Evolutionary conservation across 1,140 invertebrate genomes (phyloP), one percentile per base, ranked within the genome.

Genomic region (Aphidius ervi): DNA sequence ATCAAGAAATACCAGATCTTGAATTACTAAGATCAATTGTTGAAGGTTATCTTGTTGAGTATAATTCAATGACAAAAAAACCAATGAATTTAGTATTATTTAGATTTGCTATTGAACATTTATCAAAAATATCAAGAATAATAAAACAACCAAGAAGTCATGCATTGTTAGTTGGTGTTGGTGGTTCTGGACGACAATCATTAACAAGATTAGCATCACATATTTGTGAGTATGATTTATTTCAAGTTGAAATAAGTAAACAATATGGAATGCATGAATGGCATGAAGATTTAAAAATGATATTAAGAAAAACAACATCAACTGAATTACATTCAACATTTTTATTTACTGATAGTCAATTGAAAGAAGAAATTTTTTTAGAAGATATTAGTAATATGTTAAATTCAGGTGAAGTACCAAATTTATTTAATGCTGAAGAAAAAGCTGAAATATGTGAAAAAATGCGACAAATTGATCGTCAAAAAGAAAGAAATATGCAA

Each of bases 61-160:
- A 89, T 69, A 98, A 98, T 74, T 92, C 95, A 61, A 93, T 98
- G 89, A 94, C 92, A 23, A 98, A 96, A 74, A 97, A 97, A 72
- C 94, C 95, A 1, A 98, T 98, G 95, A 94, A 95, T 81, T 81
- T 98, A 49, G 94, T 98, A 5, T 80, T 98, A 37, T 98, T 98
- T 75, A 89, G 89, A 69, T 97, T 95, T 82, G 94, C 94, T 9
- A 90, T 98, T 61, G 94, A 97, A 80, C 95, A 97, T 84, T 85
- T 97, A 60, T 95, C 93, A 9, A 86, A 92, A 70, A 91, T 98
- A 66, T 91, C 90, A 70, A 86, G 95, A 53, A 91, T 98, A 66
- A 83, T 98, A 63, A 94, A 94, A 70, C 94, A 97, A 79, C 92
- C 93, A 40, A 83, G 90, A 65, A 92, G 89, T 73, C 92, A 94